Evolutionary conservation across 2,888 invertebrate species (phyloP).

Genomic region (Mesorhabditis sp.): DNA sequence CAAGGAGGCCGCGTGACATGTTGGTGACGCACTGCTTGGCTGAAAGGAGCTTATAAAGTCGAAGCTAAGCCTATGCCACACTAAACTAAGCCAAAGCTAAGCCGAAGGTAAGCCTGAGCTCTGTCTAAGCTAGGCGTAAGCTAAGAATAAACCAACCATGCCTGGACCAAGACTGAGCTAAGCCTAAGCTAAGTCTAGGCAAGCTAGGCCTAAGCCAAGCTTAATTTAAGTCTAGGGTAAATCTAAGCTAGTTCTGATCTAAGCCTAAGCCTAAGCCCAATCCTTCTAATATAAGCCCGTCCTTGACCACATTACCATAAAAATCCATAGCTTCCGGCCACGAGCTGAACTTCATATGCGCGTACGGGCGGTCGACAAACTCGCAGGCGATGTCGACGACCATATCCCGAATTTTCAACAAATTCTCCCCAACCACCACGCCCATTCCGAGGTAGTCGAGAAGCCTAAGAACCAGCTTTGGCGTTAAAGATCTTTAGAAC

Average conservation of each 20-base stretch:
- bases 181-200: too few species aligned
- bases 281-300: too few species aligned
- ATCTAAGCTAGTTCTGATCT: too few species aligned
- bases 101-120: too few species aligned
- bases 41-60: constrained; percentile 12
- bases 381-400: constrained; percentile 49
- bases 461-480: constrained; percentile 17
- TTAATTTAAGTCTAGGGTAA: too few species aligned
- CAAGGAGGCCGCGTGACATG: constrained; percentile 24
- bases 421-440: constrained; percentile 31
- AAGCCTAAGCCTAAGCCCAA: too few species aligned
- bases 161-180: not conserved
- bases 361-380: constrained; percentile 48
- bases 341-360: constrained; percentile 32
- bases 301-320: constrained; percentile 26
- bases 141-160: too few species aligned
- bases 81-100: too few species aligned
- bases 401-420: constrained; percentile 40
- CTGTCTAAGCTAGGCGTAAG: too few species aligned
- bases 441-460: constrained; percentile 44
- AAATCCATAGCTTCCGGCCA: constrained; percentile 47
- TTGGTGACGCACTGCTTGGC: constrained; percentile 20
- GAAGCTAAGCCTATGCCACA: too few species aligned
- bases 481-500: constrained; percentile 8
- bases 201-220: too few species aligned